Base-by-base conservation (phyloP, 2,888 invertebrate species). In the Phalera bucephala region DNA sequence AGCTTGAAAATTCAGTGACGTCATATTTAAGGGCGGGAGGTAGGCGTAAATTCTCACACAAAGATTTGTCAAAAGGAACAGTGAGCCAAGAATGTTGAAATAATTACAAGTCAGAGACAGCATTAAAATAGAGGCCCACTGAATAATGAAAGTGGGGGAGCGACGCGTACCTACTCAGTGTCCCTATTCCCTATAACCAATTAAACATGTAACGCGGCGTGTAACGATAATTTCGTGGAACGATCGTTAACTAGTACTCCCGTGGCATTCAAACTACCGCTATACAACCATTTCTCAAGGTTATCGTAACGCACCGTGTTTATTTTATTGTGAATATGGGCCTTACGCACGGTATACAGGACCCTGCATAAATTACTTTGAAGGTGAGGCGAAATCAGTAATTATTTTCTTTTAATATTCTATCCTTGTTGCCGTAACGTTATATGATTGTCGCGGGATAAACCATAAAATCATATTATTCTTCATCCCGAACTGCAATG, bases 61-160 rank as follows among this genome's bases (percentile, higher is more conserved):
- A 54, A 43, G 48, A 63, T 63, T 53, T 56, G 61, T 59, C 51
- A 63, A 63, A 60, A 50, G 49, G n/a, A n/a, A n/a, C n/a, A n/a
- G n/a, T 5, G 17, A 3, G 14, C 64, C 51, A 55, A 56, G 61
- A 56, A 53, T 62, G 52, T 52, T 65, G 55, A 65, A 66, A 66
- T 66, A 65, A 68, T 68, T 68, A 68, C 55, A 61, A 55, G 48
- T 44, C 35, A 48, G 47, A 47, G 52, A 60, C 56, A 53, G 51
- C 57, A 50, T 49, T 52, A 51, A 53, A 50, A 48, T 42, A 54
- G 53, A 52, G 45, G 62, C 60, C 55, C 54, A 58, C 59, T 62
- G 63, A 59, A 59, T 59, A 63, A 51, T 64, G 53, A 47, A 56
- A 35, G 32, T 14, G 39, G 36, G 40, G 43, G 39, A 35, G 42